Conservation (phyloP, 2,797 vertebrate genomes). For the Bradypodion pumilum region DNA sequence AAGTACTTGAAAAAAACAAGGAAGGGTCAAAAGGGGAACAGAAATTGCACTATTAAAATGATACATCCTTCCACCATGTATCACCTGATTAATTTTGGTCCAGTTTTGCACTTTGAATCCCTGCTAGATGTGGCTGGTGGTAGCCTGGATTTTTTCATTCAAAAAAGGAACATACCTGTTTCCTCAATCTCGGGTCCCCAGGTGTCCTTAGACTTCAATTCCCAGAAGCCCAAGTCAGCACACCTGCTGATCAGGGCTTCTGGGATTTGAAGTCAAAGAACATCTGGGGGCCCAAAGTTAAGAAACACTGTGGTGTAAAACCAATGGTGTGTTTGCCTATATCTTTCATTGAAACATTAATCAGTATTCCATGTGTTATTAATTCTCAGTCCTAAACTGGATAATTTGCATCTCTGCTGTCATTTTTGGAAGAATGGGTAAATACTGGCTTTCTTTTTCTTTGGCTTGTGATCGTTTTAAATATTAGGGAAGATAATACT, state of each 20-base stretch:
- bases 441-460: neutral
- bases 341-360: neutral
- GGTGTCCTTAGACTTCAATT: too few species aligned
- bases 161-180: too few species aligned
- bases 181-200: too few species aligned
- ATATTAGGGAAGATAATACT: neutral
- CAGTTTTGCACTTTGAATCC: too few species aligned
- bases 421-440: neutral
- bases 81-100: constrained; percentile 33
- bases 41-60: constrained; percentile 50
- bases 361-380: neutral
- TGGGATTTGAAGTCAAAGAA: too few species aligned
- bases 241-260: too few species aligned
- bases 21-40: constrained; percentile 14
- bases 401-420: neutral
- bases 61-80: neutral
- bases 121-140: too few species aligned
- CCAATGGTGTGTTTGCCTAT: neutral
- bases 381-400: neutral
- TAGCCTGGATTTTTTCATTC: too few species aligned
- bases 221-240: too few species aligned
- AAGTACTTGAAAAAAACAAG: constrained; percentile 51
- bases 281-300: too few species aligned
- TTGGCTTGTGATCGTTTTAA: neutral
- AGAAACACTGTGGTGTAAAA: too few species aligned